Evolutionary conservation across 2,797 vertebrate species (phyloP), one percentile per base, ranked within the genome.

Genomic region (Gymnodraco acuticeps): DNA sequence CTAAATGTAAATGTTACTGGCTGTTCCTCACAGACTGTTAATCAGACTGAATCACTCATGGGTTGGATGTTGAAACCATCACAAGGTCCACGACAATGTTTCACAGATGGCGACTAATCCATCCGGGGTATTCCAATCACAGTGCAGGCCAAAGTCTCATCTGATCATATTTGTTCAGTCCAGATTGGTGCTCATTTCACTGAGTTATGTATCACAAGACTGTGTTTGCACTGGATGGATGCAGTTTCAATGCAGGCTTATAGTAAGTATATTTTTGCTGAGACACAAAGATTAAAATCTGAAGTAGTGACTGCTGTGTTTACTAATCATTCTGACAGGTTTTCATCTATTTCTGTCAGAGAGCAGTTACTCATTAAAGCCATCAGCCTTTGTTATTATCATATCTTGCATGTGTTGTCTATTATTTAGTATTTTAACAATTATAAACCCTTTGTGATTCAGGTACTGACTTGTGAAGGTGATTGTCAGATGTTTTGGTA

Each of bases 91-190:
- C 14, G 0, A 12, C 50, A 31, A 17, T 38, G 31, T 60, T 54
- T 12, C 15, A 61, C 60, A 73, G 61, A 70, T 55, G 56, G 51
- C 23, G 19, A 50, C 52, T 56, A 17, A 76, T 73, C 20, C 45
- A 51, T n/a, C 15, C 10, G 3, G 13, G 20, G 48, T 54, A 31
- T 52, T 55, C 11, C 27, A 31, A 54, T 67, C 69, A 50, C n/a
- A 14, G 7, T 61, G 41, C 45, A 50, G 43, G 17, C 13, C 61
- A 27, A 11, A 64, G 27, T 65, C 53, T 47, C 11, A 54, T n/a
- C n/a, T 48, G 43, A 60, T 56, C 15, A 46, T 15, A 10, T 53
- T 54, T 42, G 27, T 16, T 52, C 42, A n/a, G 53, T 64, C 31
- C 16, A 50, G 63, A 62, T 12, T 66, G 60, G n/a, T 45, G 53